These are phyloP conservation scores for Diprion similis DNA, from an alignment of 1,140 invertebrate genomes.

Conservation along the genomic window DNA sequence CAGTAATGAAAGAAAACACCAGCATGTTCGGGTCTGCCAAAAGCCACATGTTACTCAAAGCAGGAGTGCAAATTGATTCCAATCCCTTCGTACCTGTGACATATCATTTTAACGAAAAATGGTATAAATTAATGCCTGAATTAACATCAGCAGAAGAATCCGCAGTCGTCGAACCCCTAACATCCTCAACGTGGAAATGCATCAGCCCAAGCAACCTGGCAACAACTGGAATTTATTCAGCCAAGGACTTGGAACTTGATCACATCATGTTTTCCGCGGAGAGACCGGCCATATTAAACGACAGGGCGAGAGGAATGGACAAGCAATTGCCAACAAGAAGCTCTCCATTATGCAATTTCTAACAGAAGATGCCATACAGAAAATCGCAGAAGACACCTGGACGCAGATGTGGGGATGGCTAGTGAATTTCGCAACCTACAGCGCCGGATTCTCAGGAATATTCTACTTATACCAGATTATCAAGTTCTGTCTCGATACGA, in stretches of 20 bases:
- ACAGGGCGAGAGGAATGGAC: neutral
- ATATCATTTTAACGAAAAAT: conserved; percentile 23
- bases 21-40: conserved; percentile 24
- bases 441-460: no score
- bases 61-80: conserved; percentile 21
- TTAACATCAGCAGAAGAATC: neutral
- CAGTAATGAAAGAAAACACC: conserved; percentile 22
- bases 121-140: conserved; percentile 26
- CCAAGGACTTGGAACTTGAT: neutral
- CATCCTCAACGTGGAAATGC: conserved; percentile 13
- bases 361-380: neutral
- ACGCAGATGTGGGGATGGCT: no score
- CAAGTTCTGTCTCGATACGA: no score
- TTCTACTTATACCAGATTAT: no score
- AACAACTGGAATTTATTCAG: conserved; percentile 15
- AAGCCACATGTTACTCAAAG: conserved; percentile 25
- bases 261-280: conserved; percentile 16
- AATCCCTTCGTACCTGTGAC: conserved; percentile 21
- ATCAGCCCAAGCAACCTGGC: neutral
- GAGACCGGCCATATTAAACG: conserved; percentile 6
- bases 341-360: neutral
- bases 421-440: no score
- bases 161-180: neutral
- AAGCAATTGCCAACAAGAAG: neutral
- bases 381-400: neutral